These are phyloP conservation scores for Alligator sinensis DNA, from an alignment of 2,113 vertebrate genomes.

Conservation along the genomic window DNA sequence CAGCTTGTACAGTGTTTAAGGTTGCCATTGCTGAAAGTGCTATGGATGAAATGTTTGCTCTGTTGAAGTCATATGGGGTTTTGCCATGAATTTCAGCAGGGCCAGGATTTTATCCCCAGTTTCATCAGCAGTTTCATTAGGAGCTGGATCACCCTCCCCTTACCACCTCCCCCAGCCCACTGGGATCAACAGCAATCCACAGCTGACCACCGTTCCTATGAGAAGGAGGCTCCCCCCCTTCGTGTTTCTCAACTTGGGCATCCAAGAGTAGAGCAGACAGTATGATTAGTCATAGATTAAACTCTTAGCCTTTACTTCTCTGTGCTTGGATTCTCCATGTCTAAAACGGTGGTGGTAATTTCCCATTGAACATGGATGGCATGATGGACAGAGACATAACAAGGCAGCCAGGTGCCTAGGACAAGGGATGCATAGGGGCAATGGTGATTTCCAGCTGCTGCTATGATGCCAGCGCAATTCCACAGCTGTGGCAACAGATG, in stretches of 20 bases:
- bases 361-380: accelerated
- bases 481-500: no score
- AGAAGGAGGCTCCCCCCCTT: no score
- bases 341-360: neutral
- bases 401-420: no score
- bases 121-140: neutral
- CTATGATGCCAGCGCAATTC: no score
- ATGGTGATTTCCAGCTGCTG: no score
- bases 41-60: neutral
- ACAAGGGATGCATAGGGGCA: no score
- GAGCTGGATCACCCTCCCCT: neutral
- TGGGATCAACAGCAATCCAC: neutral
- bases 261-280: neutral
- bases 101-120: neutral
- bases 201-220: no score
- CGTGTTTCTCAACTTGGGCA: neutral
- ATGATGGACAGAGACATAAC: no score
- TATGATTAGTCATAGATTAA: neutral
- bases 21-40: neutral
- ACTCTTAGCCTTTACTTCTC: neutral
- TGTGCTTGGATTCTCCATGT: no score
- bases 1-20: neutral
- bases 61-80: neutral
- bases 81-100: neutral
- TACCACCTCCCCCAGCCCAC: neutral